Percentiles rank a stretch among this genome's conserved stretches.
phyloP scores from a whole-genome alignment of 2,113 vertebrate species.

The Arenaria interpres region DNA sequence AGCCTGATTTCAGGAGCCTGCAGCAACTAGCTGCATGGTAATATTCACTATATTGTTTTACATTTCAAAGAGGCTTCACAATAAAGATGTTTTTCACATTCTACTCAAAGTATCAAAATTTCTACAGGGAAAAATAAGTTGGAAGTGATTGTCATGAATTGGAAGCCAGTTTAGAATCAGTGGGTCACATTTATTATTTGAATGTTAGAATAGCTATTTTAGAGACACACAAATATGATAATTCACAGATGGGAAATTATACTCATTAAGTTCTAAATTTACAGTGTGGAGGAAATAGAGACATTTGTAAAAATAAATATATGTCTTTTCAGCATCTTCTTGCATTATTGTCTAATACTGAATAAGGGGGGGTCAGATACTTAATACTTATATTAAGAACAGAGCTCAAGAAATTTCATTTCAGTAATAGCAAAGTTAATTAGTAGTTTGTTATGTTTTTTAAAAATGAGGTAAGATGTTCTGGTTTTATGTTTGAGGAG shows the following conservation, averaged over 20 bases:
- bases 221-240: conserved; percentile 51
- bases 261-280: conserved; percentile 60
- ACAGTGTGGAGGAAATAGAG: conserved; percentile 61
- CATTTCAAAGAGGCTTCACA: conserved; percentile 61
- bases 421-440: conserved; percentile 26
- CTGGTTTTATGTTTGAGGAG: neutral
- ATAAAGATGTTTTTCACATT: conserved; percentile 42
- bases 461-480: neutral
- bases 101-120: conserved; percentile 20
- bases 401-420: neutral
- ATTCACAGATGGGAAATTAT: conserved; percentile 64
- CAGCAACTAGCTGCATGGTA: conserved; percentile 39
- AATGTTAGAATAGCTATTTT: conserved; percentile 49
- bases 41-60: conserved; percentile 50
- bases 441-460: neutral
- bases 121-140: conserved; percentile 22
- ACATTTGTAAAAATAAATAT: conserved; percentile 56
- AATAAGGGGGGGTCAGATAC: neutral
- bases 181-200: conserved; percentile 61
- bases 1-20: conserved; percentile 59
- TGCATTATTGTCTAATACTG: neutral
- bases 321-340: conserved; percentile 50
- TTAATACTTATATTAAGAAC: neutral
- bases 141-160: conserved; percentile 30
- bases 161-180: conserved; percentile 28